Conservation (phyloP, 2,113 vertebrate species). For the Datnioides undecimradiatus region DNA sequence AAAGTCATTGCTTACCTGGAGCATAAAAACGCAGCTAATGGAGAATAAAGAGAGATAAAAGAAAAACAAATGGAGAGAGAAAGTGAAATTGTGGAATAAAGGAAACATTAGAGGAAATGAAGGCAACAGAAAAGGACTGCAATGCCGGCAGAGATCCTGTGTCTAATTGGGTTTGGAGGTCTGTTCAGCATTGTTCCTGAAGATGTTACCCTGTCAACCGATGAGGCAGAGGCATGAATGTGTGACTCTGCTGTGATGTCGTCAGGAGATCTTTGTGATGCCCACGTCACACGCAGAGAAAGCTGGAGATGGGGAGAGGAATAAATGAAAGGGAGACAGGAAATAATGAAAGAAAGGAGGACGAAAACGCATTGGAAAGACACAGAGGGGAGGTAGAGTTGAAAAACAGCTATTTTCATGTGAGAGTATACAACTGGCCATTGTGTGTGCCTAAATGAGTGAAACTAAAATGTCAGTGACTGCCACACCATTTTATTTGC, state of each 20-base stretch:
- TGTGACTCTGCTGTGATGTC: conserved; percentile 25
- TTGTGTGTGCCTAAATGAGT: background rate
- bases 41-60: conserved; percentile 20
- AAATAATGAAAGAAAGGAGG: conserved; percentile 3
- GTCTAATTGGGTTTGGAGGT: conserved; percentile 75
- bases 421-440: background rate
- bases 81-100: background rate
- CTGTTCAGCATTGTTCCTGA: conserved; percentile 57
- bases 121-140: conserved; percentile 12
- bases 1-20: background rate
- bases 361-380: background rate
- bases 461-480: background rate
- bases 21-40: background rate
- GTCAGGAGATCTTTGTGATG: conserved; percentile 26
- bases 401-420: background rate
- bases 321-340: background rate
- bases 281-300: background rate
- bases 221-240: conserved; percentile 51
- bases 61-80: background rate
- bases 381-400: background rate
- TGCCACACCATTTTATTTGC: background rate
- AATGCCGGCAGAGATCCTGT: conserved; percentile 16
- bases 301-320: background rate
- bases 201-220: conserved; percentile 64
- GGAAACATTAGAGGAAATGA: background rate